A percentile compares a stretch with the other conserved stretches of the same genome.
Conservation (phyloP, 2,888 invertebrate species). For the Aphodius granarius region DNA sequence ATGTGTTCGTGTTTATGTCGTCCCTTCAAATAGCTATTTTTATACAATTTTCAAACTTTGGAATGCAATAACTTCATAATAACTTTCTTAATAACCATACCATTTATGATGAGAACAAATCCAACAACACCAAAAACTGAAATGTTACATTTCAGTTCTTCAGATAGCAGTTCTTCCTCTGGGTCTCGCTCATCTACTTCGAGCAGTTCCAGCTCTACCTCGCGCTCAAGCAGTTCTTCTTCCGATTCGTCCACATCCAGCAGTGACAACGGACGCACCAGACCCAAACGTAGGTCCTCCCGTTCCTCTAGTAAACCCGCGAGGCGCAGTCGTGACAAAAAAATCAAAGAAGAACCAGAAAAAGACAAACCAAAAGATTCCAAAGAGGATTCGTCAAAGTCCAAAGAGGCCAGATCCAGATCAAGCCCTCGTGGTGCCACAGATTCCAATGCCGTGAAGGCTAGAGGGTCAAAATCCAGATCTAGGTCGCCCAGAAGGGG, state of each 20-base stretch:
- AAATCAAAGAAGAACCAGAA: constrained; percentile 52
- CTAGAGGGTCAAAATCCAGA: constrained; percentile 44
- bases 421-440: constrained; percentile 23
- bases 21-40: too few relatives aligned
- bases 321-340: constrained; percentile 47
- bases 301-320: constrained; percentile 46
- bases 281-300: constrained; percentile 62
- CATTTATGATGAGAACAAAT: too few relatives aligned
- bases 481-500: constrained; percentile 68
- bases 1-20: too few relatives aligned
- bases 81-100: too few relatives aligned
- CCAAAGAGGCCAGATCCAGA: constrained; percentile 45
- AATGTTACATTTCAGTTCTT: constrained; percentile 71
- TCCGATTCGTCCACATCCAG: constrained; percentile 69
- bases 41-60: too few relatives aligned
- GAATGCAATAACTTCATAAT: too few relatives aligned
- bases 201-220: constrained; percentile 65
- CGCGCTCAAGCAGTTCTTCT: constrained; percentile 57
- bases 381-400: constrained; percentile 54
- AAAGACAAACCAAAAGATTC: constrained; percentile 43
- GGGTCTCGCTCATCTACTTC: constrained; percentile 81
- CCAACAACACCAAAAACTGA: too few relatives aligned
- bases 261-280: constrained; percentile 65
- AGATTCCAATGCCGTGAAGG: constrained; percentile 21
- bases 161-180: constrained; percentile 80